Base-by-base conservation (phyloP, 1,140 invertebrate genomes). In the Schlechtendalia chinensis region DNA sequence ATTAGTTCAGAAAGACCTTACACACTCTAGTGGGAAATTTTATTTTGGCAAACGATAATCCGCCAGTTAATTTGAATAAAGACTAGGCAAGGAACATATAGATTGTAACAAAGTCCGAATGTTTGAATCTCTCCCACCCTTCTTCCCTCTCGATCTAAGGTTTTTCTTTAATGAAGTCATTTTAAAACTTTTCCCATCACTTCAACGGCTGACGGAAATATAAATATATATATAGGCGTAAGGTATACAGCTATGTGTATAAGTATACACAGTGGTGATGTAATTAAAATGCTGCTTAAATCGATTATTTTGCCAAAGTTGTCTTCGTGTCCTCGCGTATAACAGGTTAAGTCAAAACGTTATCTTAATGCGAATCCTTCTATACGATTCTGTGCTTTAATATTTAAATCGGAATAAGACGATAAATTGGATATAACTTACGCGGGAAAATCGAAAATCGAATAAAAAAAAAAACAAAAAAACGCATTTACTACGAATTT, bases 1-100 rank as follows among this genome's bases (percentile, higher is more conserved):
- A 24, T 61, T 77, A 59, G 59, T 58, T n/a, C 11, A 29, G 22
- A 5, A 77, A 77, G n/a, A 59, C 32, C 32, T 59, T 77, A 77
- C 5, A 77, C 14, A 45, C 53, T 39, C 32, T 77, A 10, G n/a
- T 11, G 56, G 29, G 22, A 29, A 75, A 58, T 77, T 77, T 59
- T 58, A 77, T 61, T 59, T 29, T 39, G 22, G 56, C 54, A 45
- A 77, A 59, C 74, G 74, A 77, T 77, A 59, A 77, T 59, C 74
- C 56, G n/a, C 56, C n/a, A 77, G 74, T 77, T 58, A 59, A 77
- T 77, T 77, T 77, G 58, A 77, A 77, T 77, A 77, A 77, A 77
- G 29, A 19, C 32, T 39, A 47, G 6, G 32, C 54, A 22, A 59
- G 32, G 56, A 77, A 77, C 59, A 77, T 77, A 77, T 77, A 75